phyloP scores from a whole-genome alignment of 2,888 invertebrate species.

The Brachyptera risi region DNA sequence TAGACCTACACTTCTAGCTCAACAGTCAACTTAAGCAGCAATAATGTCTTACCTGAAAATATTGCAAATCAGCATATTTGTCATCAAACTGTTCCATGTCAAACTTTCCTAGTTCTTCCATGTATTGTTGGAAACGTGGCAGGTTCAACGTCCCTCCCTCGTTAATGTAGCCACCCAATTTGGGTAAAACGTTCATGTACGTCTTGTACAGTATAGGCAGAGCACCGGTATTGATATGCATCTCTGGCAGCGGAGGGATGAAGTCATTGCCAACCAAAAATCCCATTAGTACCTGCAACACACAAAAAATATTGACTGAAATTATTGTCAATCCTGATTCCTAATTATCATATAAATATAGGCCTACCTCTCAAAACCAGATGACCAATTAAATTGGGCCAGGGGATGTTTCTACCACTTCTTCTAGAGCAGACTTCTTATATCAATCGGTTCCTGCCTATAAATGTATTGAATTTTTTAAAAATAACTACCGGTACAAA shows the following conservation, averaged over 20 bases:
- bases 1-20: no score
- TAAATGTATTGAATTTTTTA: no score
- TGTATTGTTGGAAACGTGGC: slow-evolving; percentile 77
- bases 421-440: no score
- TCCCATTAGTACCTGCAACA: slow-evolving; percentile 82
- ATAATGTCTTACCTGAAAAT: slow-evolving; percentile 52
- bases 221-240: slow-evolving; percentile 90
- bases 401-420: no score
- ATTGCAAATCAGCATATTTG: slow-evolving; percentile 75
- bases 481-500: no score
- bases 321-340: no score
- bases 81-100: slow-evolving; percentile 74
- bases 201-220: slow-evolving; percentile 80
- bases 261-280: slow-evolving; percentile 98
- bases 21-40: no score
- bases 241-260: slow-evolving; percentile 90
- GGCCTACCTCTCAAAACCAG: no score
- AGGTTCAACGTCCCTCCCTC: slow-evolving; percentile 82
- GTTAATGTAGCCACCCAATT: slow-evolving; percentile 70
- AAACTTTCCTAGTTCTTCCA: slow-evolving; percentile 67
- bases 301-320: no score
- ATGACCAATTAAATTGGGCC: no score
- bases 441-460: no score
- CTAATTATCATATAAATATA: no score
- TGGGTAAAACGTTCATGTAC: slow-evolving; percentile 67